Percentiles rank a stretch among this genome's conserved stretches.
phyloP scores from a whole-genome alignment of 92 coral and sea anemone genomes.

The Pocillopora grandis region DNA sequence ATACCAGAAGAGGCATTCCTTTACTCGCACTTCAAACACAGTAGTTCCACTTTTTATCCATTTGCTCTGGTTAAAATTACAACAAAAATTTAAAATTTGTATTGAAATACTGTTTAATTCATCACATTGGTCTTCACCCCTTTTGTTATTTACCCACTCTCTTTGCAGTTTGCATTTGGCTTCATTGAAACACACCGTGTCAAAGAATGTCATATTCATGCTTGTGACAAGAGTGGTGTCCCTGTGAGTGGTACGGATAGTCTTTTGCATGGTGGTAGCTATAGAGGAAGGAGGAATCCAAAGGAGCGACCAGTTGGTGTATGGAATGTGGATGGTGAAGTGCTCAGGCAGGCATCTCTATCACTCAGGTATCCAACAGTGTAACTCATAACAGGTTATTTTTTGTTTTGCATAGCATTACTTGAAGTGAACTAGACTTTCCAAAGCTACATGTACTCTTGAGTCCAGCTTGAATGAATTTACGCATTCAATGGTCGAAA shows the following conservation, averaged over 20 bases:
- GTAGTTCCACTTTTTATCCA: too few species aligned
- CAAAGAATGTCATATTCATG: conserved; percentile 69
- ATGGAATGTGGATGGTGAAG: conserved; percentile 91
- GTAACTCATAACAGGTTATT: not conserved
- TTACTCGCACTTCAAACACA: too few species aligned
- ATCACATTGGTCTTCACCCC: too few species aligned
- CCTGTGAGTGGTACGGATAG: conserved; percentile 16
- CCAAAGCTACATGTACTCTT: too few species aligned
- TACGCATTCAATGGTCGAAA: too few species aligned
- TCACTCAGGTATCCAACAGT: conserved; percentile 53
- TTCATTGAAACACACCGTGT: conserved; percentile 79
- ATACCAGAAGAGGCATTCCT: too few species aligned
- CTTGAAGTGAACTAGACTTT: too few species aligned
- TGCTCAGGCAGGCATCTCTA: conserved; percentile 63
- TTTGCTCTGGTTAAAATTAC: too few species aligned
- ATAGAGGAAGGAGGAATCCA: conserved; percentile 12
- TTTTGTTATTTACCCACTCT: not conserved
- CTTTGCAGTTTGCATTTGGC: conserved; percentile 70
- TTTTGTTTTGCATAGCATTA: not conserved
- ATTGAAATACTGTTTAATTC: too few species aligned
- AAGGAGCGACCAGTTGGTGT: conserved; percentile 67
- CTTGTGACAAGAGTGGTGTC: conserved; percentile 31
- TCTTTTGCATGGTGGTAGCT: conserved; percentile 30
- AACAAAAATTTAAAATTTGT: too few species aligned
- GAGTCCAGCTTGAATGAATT: too few species aligned